Conservation (phyloP, 2,888 invertebrate species). For the Mimas tiliae region DNA sequence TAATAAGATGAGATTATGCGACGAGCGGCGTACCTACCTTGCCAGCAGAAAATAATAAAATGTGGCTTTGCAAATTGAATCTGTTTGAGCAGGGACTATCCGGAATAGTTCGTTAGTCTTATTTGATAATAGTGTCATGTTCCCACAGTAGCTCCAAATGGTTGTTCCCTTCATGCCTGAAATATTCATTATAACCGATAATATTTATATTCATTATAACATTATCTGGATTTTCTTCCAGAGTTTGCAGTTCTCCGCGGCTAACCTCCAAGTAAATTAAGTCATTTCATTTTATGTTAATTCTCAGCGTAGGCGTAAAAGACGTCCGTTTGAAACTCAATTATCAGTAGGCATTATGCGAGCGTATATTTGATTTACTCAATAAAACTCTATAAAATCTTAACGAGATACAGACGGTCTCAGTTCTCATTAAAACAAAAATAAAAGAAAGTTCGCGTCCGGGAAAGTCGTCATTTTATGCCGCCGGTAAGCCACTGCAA, state of each 20-base stretch:
- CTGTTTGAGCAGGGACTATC: background rate
- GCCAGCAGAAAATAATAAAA: conserved; percentile 1
- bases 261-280: background rate
- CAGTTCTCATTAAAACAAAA: conserved; percentile 26
- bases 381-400: conserved; percentile 23
- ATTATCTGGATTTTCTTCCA: background rate
- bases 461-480: conserved; percentile 43
- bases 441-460: conserved; percentile 20
- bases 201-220: background rate
- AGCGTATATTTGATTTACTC: conserved; percentile 6
- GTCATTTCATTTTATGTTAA: background rate
- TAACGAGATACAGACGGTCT: conserved; percentile 21
- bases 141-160: too few relatives aligned
- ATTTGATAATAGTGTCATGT: background rate
- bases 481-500: conserved; percentile 45
- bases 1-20: conserved; percentile 19
- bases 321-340: conserved; percentile 14
- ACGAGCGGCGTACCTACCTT: background rate
- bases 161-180: too few relatives aligned
- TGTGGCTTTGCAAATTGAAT: conserved; percentile 2
- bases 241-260: background rate
- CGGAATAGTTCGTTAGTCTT: background rate
- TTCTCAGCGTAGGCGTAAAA: background rate
- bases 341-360: background rate
- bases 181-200: background rate